Evolutionary conservation across 1,140 invertebrate genomes (phyloP).

Genomic region (Cecropterus lyciades): DNA sequence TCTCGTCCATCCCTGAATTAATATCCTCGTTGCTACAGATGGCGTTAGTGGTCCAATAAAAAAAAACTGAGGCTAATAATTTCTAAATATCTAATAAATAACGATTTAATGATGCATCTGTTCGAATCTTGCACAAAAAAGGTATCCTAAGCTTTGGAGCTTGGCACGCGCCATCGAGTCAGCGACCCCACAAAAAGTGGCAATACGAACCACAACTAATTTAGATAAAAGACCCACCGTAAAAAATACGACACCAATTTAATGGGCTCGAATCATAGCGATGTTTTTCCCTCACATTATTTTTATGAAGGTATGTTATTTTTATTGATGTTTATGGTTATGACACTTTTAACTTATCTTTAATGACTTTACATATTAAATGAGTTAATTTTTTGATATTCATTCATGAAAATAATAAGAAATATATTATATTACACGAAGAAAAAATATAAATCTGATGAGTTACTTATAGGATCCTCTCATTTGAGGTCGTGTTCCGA

Average conservation of each 20-base stretch:
- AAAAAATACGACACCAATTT: slow-evolving; percentile 6
- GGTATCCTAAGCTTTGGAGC: not conserved
- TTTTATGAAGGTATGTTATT: not conserved
- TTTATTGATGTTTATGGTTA: too few relatives aligned
- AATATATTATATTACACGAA: too few relatives aligned
- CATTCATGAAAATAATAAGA: too few relatives aligned
- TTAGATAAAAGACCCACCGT: slow-evolving; percentile 1
- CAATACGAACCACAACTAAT: slow-evolving; percentile 13
- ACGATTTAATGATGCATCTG: not conserved
- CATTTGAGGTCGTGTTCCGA: too few relatives aligned
- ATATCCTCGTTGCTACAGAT: too few relatives aligned
- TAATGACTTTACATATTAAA: too few relatives aligned
- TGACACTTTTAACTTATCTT: too few relatives aligned
- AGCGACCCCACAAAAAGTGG: slow-evolving; percentile 7
- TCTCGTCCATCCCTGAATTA: too few relatives aligned
- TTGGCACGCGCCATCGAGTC: slow-evolving; percentile 7
- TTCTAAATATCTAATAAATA: not conserved
- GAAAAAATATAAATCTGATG: too few relatives aligned
- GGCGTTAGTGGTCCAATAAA: too few relatives aligned
- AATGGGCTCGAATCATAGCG: not conserved
- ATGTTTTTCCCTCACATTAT: not conserved
- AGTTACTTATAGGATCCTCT: too few relatives aligned
- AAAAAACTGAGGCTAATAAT: not conserved
- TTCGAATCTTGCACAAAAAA: slow-evolving; percentile 8
- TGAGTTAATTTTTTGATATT: too few relatives aligned